Conservation (phyloP, 2,888 invertebrate genomes). For the Drosophila neonasuta region DNA sequence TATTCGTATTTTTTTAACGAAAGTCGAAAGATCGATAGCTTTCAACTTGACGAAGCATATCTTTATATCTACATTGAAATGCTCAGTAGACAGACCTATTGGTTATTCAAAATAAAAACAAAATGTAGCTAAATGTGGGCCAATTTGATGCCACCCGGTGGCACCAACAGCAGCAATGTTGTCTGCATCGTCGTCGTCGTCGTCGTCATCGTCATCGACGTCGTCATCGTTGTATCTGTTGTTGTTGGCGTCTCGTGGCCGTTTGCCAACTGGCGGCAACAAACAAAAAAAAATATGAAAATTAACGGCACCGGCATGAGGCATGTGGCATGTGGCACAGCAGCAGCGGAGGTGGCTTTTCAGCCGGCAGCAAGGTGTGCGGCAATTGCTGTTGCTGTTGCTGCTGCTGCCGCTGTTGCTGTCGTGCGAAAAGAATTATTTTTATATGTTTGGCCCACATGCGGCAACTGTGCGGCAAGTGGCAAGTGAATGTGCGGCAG, state of each 20-base stretch:
- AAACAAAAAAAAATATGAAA: constrained; percentile 37
- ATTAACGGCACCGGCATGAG: constrained; percentile 28
- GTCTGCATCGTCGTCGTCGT: constrained; percentile 2
- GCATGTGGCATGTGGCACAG: constrained; percentile 18
- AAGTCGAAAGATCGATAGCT: neutral
- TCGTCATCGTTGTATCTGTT: constrained; percentile 8
- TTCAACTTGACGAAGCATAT: neutral
- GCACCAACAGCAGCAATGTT: constrained; percentile 27
- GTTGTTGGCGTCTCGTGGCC: constrained; percentile 54
- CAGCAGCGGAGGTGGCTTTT: neutral
- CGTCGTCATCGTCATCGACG: constrained; percentile 5
- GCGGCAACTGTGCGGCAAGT: constrained; percentile 10
- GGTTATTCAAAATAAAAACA: neutral
- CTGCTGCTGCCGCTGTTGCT: constrained; percentile 47
- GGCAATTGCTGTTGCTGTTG: constrained; percentile 44
- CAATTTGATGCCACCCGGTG: constrained; percentile 61
- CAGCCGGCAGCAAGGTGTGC: constrained; percentile 39
- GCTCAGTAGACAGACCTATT: neutral
- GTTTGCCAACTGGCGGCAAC: constrained; percentile 57
- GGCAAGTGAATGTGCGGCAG: constrained; percentile 24
- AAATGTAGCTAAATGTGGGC: constrained; percentile 49
- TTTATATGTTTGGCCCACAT: constrained; percentile 63
- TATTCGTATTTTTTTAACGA: too few species aligned
- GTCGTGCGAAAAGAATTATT: constrained; percentile 60
- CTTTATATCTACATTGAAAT: neutral